These are phyloP conservation scores for Merops nubicus DNA, from an alignment of 2,113 vertebrate species.

Conservation along the genomic window DNA sequence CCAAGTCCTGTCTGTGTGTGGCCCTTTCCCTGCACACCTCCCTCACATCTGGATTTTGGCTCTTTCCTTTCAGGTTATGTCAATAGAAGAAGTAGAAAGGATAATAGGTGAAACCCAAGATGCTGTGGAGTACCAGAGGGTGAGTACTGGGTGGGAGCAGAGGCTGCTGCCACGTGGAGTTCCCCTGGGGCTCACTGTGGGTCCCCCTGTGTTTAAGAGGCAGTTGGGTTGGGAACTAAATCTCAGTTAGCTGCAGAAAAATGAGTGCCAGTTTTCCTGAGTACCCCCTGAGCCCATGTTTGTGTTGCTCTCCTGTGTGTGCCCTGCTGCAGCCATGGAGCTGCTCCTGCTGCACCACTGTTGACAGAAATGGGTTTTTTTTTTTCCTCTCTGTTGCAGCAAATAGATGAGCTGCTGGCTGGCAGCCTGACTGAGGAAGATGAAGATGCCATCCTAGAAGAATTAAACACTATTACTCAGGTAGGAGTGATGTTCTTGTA, in stretches of 20 bases:
- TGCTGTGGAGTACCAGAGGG: conserved; percentile 92
- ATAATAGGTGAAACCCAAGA: conserved; percentile 97
- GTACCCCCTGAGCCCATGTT: accelerated
- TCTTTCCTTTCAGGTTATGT: conserved; percentile 84
- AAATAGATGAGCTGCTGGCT: conserved; percentile 93
- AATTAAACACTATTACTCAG: conserved; percentile 91
- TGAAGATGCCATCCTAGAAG: conserved; percentile 90
- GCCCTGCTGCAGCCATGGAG: accelerated
- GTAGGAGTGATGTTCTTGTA: conserved; percentile 52
- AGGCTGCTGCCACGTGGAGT: accelerated
- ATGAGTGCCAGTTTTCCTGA: not conserved
- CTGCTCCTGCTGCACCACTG: accelerated
- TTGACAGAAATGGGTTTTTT: not conserved
- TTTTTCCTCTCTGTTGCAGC: conserved; percentile 70
- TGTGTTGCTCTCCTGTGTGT: accelerated
- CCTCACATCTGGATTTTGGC: accelerated
- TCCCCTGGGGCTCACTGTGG: not conserved
- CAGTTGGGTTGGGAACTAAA: accelerated
- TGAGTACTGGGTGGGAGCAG: conserved; percentile 38
- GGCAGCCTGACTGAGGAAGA: conserved; percentile 90
- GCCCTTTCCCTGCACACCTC: not conserved
- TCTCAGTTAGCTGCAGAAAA: not conserved
- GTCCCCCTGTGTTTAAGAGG: accelerated
- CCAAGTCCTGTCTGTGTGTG: not conserved
- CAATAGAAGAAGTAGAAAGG: conserved; percentile 94